phyloP scores from a whole-genome alignment of 2,113 vertebrate species.

The Ginglymostoma cirratum region DNA sequence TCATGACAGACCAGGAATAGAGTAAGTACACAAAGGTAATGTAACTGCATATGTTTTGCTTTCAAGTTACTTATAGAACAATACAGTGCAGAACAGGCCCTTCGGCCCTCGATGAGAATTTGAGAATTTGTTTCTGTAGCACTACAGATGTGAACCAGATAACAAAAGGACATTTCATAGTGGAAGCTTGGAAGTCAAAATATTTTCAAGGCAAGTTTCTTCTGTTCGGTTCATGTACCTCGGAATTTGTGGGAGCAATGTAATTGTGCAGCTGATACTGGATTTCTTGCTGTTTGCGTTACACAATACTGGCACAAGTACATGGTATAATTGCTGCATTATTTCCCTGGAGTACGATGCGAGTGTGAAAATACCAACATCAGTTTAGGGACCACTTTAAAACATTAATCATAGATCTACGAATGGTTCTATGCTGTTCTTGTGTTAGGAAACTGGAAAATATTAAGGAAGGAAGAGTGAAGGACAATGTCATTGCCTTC shows the following conservation, averaged over 20 bases:
- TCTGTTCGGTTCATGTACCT: not conserved
- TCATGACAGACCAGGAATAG: not conserved
- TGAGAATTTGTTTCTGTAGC: not conserved
- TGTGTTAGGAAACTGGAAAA: not conserved
- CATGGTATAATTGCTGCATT: no score
- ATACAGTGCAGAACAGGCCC: no score
- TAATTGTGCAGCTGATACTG: not conserved
- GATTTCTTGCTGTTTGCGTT: not conserved
- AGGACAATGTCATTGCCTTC: not conserved
- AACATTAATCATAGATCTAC: not conserved
- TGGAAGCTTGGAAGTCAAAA: not conserved
- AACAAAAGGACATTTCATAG: not conserved
- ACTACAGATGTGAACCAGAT: not conserved
- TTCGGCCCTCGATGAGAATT: no score
- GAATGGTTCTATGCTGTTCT: not conserved
- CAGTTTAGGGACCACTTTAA: not conserved
- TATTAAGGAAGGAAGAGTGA: not conserved
- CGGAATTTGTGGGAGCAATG: not conserved
- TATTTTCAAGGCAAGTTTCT: not conserved
- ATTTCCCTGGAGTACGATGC: not conserved
- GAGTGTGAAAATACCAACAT: not conserved
- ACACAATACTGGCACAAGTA: no score
- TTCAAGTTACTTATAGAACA: not conserved
- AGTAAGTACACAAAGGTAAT: not conserved
- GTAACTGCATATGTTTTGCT: no score